These are phyloP conservation scores for Varecia variegata DNA, from an alignment of 2,797 vertebrate species.

Conservation along the genomic window DNA sequence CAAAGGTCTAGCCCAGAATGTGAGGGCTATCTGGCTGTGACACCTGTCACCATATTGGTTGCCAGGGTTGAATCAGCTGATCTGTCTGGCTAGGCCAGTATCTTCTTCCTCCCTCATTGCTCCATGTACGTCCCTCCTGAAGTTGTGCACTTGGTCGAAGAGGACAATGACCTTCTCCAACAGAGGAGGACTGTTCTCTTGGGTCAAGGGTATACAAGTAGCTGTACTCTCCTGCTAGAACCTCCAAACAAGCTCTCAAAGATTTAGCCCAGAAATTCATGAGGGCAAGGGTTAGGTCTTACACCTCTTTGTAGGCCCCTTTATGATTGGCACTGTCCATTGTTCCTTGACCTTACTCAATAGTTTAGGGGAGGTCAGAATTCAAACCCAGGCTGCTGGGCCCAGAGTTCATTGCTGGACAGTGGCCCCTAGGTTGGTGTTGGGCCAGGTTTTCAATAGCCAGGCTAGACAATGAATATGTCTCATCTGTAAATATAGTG, in stretches of 20 bases:
- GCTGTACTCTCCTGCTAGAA: neutral
- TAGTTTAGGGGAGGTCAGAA: neutral
- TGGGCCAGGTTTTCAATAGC: neutral
- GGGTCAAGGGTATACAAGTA: neutral
- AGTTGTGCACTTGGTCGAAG: neutral
- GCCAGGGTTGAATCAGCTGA: neutral
- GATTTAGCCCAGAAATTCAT: neutral
- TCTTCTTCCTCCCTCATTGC: neutral
- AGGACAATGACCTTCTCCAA: neutral
- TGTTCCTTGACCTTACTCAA: neutral
- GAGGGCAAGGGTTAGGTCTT: neutral
- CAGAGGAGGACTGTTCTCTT: neutral
- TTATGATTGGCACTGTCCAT: fast-evolving
- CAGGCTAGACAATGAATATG: neutral
- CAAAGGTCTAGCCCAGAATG: neutral
- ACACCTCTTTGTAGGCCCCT: fast-evolving
- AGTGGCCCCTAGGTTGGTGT: neutral
- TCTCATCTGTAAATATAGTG: neutral
- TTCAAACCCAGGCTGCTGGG: neutral
- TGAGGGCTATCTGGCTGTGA: neutral
- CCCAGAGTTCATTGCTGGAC: neutral
- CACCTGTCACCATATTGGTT: too few species aligned
- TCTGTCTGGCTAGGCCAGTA: neutral
- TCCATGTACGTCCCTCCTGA: neutral
- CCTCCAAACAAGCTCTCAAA: neutral